Conservation (phyloP, 2,113 vertebrate genomes). For the Istiophorus platypterus region DNA sequence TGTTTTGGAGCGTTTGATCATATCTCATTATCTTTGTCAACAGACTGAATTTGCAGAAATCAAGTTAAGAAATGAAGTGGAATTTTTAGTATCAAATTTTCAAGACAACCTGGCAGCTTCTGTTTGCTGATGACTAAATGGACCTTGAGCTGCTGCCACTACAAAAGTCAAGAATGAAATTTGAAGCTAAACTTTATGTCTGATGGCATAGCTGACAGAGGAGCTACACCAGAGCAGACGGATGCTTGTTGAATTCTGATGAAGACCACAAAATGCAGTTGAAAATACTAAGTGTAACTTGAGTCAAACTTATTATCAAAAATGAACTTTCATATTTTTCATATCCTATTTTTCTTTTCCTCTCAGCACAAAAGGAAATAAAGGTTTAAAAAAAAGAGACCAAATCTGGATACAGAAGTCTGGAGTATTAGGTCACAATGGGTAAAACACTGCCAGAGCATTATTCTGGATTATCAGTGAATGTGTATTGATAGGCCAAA, state of each 20-base stretch:
- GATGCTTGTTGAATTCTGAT: not conserved
- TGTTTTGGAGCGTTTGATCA: conserved; percentile 2
- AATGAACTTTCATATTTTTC: not conserved
- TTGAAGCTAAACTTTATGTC: not conserved
- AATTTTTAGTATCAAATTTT: not conserved
- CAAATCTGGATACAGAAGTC: not conserved
- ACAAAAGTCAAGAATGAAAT: too few relatives aligned
- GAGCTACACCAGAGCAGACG: not conserved
- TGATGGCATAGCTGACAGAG: not conserved
- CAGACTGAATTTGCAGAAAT: not conserved
- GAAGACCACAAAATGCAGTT: not conserved
- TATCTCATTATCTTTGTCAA: not conserved
- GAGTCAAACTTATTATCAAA: too few relatives aligned
- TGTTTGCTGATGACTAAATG: not conserved
- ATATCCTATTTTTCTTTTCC: not conserved
- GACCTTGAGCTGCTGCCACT: too few relatives aligned
- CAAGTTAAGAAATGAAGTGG: not conserved
- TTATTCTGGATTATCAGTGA: conserved; percentile 3
- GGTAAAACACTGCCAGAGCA: not conserved
- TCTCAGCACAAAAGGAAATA: not conserved
- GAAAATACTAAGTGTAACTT: not conserved
- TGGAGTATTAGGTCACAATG: not conserved
- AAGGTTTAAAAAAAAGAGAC: not conserved
- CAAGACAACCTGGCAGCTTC: not conserved
- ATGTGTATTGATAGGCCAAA: not conserved